Conservation (phyloP, 2,888 invertebrate genomes). For the Chironomus riparius region DNA sequence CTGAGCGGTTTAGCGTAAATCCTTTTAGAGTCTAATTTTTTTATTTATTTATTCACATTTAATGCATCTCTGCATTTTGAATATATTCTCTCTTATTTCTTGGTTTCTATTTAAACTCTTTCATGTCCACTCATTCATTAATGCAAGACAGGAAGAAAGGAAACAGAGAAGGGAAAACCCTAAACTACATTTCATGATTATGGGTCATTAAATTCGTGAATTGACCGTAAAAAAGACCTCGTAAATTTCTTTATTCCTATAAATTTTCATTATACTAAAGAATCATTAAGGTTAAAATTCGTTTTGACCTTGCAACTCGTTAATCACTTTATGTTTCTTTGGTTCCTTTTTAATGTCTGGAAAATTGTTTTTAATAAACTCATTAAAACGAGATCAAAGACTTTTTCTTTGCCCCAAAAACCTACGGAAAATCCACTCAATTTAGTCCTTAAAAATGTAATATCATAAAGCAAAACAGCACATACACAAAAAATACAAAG, state of each 20-base stretch:
- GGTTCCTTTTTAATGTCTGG: too few species aligned
- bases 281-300: neutral
- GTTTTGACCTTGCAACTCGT: neutral
- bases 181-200: neutral
- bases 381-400: too few species aligned
- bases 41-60: neutral
- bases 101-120: neutral
- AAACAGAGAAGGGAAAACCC: neutral
- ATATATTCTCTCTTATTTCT: neutral
- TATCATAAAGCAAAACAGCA: neutral
- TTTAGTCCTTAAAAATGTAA: too few species aligned
- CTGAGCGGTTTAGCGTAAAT: conserved; percentile 14
- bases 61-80: neutral
- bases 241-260: neutral
- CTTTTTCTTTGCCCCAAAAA: too few species aligned
- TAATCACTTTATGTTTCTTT: neutral
- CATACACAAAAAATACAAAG: neutral
- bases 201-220: neutral
- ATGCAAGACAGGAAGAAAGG: neutral
- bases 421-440: too few species aligned
- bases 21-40: conserved; percentile 1
- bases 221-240: neutral
- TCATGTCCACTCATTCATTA: neutral
- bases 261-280: neutral
- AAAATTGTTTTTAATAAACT: too few species aligned